Base-by-base conservation (phyloP, 2,888 invertebrate genomes). In the Pantelozetes paolii region DNA sequence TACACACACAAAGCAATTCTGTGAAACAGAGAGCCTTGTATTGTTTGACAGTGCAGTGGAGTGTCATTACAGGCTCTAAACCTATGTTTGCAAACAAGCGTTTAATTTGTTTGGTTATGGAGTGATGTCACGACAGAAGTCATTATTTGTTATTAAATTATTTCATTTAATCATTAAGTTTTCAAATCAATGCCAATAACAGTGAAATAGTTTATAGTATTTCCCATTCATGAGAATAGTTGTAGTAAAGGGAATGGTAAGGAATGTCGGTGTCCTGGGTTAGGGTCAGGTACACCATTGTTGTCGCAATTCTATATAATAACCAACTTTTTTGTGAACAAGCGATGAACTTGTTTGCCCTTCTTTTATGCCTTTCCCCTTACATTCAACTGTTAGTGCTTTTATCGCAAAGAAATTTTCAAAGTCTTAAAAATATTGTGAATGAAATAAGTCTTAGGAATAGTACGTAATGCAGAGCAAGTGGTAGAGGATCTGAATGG, bases 51-150 rank as follows among this genome's bases (percentile, higher is more conserved):
- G 2, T 59, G 59, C 59, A 30, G 15, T 18, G n/a, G 15, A 59
- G 59, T 59, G 59, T 59, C 59, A 30, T 59, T 59, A 59, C 59
- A 59, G 59, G 59, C 15, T 28, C n/a, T 59, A 3, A 28, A 32
- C 15, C 6, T 1, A 9, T 20, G 50, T 18, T 45, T 45, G 15
- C 8, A 6, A 45, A 6, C 8, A 9, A 45, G 11, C 20, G 50
- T 50, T 20, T 50, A 50, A 50, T 50, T 50, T 50, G n/a, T 20
- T 50, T 50, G 20, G 2, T 20, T 45, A 45, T 45, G 2, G 15
- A 45, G 18, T 15, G 45, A 45, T 45, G 45, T 45, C 45, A 45
- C 45, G 45, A 45, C 45, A 15, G 11, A 45, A 36, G 36, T 8
- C 36, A 36, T 36, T 36, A 5, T 5, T 36, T n/a, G n/a, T n/a